A percentile compares a stretch with the other conserved stretches of the same genome.
phyloP scores from a whole-genome alignment of 2,888 invertebrate species.

The Lutraria lutraria region DNA sequence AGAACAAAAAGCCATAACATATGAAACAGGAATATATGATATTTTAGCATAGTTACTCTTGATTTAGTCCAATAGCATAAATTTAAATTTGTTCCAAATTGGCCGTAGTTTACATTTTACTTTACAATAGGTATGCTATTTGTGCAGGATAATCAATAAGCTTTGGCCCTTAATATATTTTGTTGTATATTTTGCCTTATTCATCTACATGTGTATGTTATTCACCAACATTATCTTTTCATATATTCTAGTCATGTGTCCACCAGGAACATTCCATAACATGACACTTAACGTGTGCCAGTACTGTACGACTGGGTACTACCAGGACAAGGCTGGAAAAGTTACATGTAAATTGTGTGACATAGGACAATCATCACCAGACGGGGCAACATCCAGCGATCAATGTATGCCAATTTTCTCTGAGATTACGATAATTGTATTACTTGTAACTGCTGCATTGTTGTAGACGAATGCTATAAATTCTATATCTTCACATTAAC shows the following conservation, averaged over 20 bases:
- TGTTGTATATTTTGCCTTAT: neutral
- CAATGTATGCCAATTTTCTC: constrained; percentile 73
- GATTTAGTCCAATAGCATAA: too few species aligned
- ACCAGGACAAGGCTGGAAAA: constrained; percentile 77
- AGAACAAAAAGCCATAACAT: too few species aligned
- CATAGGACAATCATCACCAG: constrained; percentile 73
- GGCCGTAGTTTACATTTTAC: neutral
- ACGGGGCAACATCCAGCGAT: constrained; percentile 72
- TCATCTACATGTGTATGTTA: neutral
- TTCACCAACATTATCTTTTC: neutral
- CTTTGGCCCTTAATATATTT: neutral
- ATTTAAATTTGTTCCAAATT: too few species aligned
- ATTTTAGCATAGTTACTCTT: too few species aligned
- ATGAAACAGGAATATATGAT: too few species aligned
- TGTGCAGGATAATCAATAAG: neutral
- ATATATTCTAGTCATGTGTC: constrained; percentile 78
- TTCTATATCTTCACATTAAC: too few species aligned
- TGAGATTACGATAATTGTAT: neutral
- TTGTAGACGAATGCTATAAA: too few species aligned
- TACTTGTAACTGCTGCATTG: too few species aligned
- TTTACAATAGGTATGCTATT: neutral
- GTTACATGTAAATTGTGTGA: constrained; percentile 76
- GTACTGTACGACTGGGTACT: constrained; percentile 76
- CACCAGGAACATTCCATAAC: constrained; percentile 78
- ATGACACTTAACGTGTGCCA: constrained; percentile 70